Base-by-base conservation (phyloP, 2,113 vertebrate genomes). In the Poeciliopsis turrubarensis region DNA sequence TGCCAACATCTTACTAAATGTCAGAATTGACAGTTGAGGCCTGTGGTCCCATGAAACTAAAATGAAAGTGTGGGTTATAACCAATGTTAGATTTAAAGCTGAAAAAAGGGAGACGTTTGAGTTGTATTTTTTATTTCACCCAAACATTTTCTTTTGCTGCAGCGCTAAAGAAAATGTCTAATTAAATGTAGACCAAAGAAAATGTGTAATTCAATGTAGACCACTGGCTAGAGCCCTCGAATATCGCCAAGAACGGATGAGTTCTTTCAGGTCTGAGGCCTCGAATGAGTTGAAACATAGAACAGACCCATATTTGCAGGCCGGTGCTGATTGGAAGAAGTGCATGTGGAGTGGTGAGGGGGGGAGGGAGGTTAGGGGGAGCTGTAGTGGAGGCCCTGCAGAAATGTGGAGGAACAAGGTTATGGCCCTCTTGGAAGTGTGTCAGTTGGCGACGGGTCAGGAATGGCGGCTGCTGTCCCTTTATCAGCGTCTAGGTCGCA, bases 361-460 rank as follows among this genome's bases (percentile, higher is more conserved):
- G 66, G 73, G 81, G 57, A 37, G n/a, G 67, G 68, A 15, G 60
- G 26, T 73, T 63, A 1, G 61, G 66, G 72, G 81, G 57, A 81
- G 75, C 70, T 70, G 68, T 81, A 80, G 80, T n/a, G 66, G 62
- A 79, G 41, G 70, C 65, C 71, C 82, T 82, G 68, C 63, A 88
- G 73, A 87, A 83, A 88, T 84, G 79, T 70, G 60, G 77, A 51
- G 64, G 82, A 84, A 83, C 89, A 93, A 92, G 89, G 91, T 88
- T 82, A 88, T 44, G 69, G 80, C 66, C 70, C 66, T 73, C 63
- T 85, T 91, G 87, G 90, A 93, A 91, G 78, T 75, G 79, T 86
- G 88, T 93, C 91, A 89, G 81, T 85, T 92, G 89, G 90, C 77
- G n/a, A 84, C 61, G 76, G 80, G 79, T 78, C 76, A 91, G 85